Conservation (phyloP, 2,113 vertebrate species). For the Nothobranchius furzeri region DNA sequence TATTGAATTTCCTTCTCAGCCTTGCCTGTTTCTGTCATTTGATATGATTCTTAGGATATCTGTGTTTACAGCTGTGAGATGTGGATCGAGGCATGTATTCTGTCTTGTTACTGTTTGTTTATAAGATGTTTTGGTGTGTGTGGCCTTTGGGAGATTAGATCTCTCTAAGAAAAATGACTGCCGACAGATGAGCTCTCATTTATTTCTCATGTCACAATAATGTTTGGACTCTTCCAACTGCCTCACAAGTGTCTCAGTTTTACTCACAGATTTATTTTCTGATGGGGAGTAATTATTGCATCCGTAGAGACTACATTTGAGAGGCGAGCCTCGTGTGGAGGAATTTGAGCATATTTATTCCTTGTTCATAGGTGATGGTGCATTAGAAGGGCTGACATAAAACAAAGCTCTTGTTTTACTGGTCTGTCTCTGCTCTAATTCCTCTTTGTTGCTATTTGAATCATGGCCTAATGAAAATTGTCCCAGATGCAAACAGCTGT, state of each 20-base stretch:
- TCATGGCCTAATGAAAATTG: no score
- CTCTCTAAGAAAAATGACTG: conserved; percentile 23
- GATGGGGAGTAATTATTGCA: background rate
- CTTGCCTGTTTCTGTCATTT: conserved; percentile 30
- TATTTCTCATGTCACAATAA: conserved; percentile 21
- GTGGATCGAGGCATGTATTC: conserved; percentile 50
- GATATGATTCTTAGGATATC: conserved; percentile 51
- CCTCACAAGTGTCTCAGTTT: background rate
- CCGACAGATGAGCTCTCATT: conserved; percentile 44
- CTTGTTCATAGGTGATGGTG: no score
- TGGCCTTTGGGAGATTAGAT: conserved; percentile 39
- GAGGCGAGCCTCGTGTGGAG: no score
- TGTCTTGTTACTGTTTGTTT: conserved; percentile 55
- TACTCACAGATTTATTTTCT: background rate
- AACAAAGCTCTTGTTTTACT: no score
- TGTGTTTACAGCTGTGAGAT: conserved; percentile 67
- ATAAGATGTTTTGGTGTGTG: conserved; percentile 30
- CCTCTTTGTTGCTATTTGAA: no score
- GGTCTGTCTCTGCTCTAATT: no score
- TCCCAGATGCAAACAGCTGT: no score
- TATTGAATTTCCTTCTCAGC: conserved; percentile 37
- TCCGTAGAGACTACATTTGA: background rate
- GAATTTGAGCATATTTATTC: no score
- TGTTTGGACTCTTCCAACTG: conserved; percentile 10
- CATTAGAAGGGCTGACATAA: no score